phyloP scores from a whole-genome alignment of 1,140 invertebrate genomes.

The Penaeus vannamei region DNA sequence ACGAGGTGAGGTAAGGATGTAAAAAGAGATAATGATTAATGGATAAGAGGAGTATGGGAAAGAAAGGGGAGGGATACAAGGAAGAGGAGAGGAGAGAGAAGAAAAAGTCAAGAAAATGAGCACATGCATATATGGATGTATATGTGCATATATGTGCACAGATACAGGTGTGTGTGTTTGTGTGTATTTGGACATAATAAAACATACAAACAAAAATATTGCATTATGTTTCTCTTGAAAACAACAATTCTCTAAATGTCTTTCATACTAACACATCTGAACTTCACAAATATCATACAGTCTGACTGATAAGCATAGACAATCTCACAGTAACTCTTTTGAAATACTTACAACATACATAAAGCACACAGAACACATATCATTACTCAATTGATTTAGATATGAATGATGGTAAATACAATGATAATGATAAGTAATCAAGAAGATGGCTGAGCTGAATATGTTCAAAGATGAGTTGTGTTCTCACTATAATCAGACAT shows the following conservation, averaged over 20 bases:
- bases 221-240: slow-evolving; percentile 23
- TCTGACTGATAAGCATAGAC: too few relatives aligned
- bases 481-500: not conserved
- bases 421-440: slow-evolving; percentile 9
- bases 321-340: too few relatives aligned
- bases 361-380: slow-evolving; percentile 4
- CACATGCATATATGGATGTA: too few relatives aligned
- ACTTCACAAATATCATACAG: too few relatives aligned
- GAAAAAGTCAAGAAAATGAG: not conserved
- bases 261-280: too few relatives aligned
- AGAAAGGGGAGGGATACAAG: not conserved
- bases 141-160: too few relatives aligned
- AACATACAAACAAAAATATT: not conserved
- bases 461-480: not conserved
- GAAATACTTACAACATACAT: too few relatives aligned
- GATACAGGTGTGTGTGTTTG: too few relatives aligned
- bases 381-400: not conserved
- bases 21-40: not conserved
- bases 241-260: not conserved
- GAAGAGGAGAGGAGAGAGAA: not conserved
- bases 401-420: slow-evolving; percentile 44
- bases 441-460: slow-evolving; percentile 26
- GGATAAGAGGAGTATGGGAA: not conserved
- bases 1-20: not conserved
- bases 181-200: too few relatives aligned